Evolutionary conservation across 2,888 invertebrate genomes (phyloP), one percentile per base, ranked within the genome.

Genomic region (Perithous albicinctus): DNA sequence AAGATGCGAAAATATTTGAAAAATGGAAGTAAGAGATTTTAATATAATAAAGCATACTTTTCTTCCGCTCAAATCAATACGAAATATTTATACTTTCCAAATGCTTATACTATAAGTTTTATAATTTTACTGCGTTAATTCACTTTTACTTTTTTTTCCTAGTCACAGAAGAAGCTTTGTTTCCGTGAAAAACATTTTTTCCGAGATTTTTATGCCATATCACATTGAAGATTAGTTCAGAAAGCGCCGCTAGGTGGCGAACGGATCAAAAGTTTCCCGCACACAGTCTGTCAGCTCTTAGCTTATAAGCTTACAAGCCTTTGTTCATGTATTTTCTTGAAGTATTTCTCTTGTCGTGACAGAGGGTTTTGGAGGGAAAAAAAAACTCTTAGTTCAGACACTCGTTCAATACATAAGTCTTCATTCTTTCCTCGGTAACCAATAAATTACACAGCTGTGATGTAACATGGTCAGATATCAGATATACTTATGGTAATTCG

Each of bases 401-500:
- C 23, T 51, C 12, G 51, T 29, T 29, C 29, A 12, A 56, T 1
- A 29, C 54, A 56, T 59, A 15, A 59, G 7, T 32, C 59, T 59
- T 59, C 32, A 59, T 59, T 35, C 29, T 32, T 32, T 59, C 10
- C 18, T 35, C 63, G 23, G 41, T 20, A 41, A 63, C 59, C 41
- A 15, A 41, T 51, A 56, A 70, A 69, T 70, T 74, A 35, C 7
- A 29, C 7, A 29, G 26, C 23, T 41, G 70, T 51, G 61, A 73
- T 54, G 63, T 67, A 43, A 73, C 61, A 32, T n/a, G 69, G 69
- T 69, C 69, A 54, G 61, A n/a, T n/a, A n/a, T n/a, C n/a, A 26
- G 59, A 59, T 78, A 67, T 35, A 67, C 35, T 81, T 77, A 81
- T 77, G 81, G 67, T 81, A 73, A 81, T 81, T 69, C 46, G 46